These are phyloP conservation scores for Habrosyne pyritoides DNA, from an alignment of 2,888 invertebrate genomes.

Conservation along the genomic window DNA sequence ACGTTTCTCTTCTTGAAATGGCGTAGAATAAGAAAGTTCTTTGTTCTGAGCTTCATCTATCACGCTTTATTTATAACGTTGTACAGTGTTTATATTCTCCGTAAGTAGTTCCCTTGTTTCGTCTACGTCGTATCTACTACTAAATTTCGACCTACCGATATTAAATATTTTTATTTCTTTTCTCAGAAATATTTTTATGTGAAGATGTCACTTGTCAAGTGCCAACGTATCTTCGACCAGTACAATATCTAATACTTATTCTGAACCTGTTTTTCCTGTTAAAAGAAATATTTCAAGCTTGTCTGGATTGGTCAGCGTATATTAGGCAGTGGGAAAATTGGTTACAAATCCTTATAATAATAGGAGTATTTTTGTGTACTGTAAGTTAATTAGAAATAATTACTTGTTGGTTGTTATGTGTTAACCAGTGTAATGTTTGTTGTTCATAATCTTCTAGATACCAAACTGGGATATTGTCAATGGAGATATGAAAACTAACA, in stretches of 20 bases:
- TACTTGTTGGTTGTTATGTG: background rate
- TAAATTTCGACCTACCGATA: background rate
- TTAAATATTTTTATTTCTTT: slow-evolving; percentile 8
- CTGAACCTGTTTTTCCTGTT: slow-evolving; percentile 85
- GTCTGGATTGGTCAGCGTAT: slow-evolving; percentile 88
- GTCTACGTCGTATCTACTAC: background rate
- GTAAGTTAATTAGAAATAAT: slow-evolving; percentile 56
- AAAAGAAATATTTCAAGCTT: slow-evolving; percentile 92
- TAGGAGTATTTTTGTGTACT: slow-evolving; percentile 87
- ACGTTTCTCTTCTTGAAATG: slow-evolving; percentile 93
- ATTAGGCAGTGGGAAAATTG: slow-evolving; percentile 93
- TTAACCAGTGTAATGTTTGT: background rate
- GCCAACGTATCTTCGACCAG: slow-evolving; percentile 65
- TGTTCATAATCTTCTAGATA: slow-evolving; percentile 57
- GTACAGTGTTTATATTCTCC: slow-evolving; percentile 88
- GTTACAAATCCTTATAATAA: slow-evolving; percentile 90
- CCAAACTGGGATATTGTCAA: slow-evolving; percentile 67
- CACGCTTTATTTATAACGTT: slow-evolving; percentile 90
- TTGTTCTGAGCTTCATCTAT: slow-evolving; percentile 90
- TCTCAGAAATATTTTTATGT: slow-evolving; percentile 81
- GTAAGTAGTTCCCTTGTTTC: slow-evolving; percentile 60
- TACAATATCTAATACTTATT: slow-evolving; percentile 85
- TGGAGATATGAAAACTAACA: slow-evolving; percentile 56
- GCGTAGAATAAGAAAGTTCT: slow-evolving; percentile 92
- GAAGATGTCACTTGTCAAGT: slow-evolving; percentile 69